A percentile compares a stretch with the other conserved stretches of the same genome.
These are phyloP conservation scores for Sicus ferrugineus DNA, from an alignment of 2,888 invertebrate species.

Conservation along the genomic window DNA sequence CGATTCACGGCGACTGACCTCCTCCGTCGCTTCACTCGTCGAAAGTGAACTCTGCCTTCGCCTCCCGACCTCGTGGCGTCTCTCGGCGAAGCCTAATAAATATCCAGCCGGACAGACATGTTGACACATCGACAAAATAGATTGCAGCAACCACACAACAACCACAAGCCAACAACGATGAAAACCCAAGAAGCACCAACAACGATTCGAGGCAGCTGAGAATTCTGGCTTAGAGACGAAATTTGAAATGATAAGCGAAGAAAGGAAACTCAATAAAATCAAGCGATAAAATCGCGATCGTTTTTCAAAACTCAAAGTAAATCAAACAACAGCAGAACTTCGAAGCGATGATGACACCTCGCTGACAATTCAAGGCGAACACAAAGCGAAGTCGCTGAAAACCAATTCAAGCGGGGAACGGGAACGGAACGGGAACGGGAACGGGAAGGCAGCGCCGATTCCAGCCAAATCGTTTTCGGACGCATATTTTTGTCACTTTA, in stretches of 20 bases:
- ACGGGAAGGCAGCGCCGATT: neutral
- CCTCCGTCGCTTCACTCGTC: too few species aligned
- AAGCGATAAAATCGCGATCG: too few species aligned
- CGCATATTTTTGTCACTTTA: neutral
- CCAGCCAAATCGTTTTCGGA: slow-evolving; percentile 21
- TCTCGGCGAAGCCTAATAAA: neutral
- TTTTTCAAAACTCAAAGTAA: slow-evolving; percentile 13
- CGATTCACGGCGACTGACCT: too few species aligned
- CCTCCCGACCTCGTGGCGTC: too few species aligned
- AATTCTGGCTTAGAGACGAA: neutral
- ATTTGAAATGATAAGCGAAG: neutral
- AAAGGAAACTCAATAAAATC: neutral
- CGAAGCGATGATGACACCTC: slow-evolving; percentile 5
- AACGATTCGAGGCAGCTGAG: neutral
- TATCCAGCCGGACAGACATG: neutral
- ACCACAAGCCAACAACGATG: slow-evolving; percentile 10
- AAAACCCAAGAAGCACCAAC: neutral
- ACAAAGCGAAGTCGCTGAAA: neutral
- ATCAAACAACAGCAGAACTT: neutral
- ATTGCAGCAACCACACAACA: too few species aligned
- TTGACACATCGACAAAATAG: slow-evolving; percentile 4
- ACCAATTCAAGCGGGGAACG: slow-evolving; percentile 12
- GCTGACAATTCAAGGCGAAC: slow-evolving; percentile 15
- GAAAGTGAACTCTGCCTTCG: too few species aligned
- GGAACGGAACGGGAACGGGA: slow-evolving; percentile 3